Conservation (phyloP, 2,888 invertebrate genomes). For the Pollenia griseotomentosa region DNA sequence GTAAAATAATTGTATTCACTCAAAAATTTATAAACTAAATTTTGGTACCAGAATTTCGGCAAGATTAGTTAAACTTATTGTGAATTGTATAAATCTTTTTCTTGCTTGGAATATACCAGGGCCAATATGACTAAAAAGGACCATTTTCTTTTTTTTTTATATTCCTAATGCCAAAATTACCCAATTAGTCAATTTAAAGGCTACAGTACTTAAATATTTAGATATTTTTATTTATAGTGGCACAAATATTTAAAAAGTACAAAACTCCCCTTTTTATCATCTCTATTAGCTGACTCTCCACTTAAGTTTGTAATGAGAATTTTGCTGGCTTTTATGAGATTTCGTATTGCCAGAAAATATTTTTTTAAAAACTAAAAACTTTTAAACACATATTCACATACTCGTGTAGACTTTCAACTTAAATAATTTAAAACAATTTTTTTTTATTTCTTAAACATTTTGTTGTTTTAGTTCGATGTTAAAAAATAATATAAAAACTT, state of each 20-base stretch:
- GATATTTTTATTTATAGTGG: too few species aligned
- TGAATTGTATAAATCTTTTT: too few species aligned
- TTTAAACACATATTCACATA: not conserved
- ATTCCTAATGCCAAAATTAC: too few species aligned
- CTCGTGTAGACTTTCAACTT: conserved; percentile 9
- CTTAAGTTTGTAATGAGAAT: conserved; percentile 51
- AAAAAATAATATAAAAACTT: not conserved
- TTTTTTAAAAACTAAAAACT: conserved; percentile 42
- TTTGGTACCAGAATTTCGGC: too few species aligned
- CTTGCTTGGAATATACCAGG: too few species aligned
- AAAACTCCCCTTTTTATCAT: not conserved
- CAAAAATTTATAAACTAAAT: too few species aligned
- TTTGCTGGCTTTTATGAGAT: conserved; percentile 16
- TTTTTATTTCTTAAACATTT: conserved; percentile 36
- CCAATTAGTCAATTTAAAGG: too few species aligned
- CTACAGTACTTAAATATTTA: not conserved
- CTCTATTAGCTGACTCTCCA: not conserved
- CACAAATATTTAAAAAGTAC: not conserved
- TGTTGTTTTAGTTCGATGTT: conserved; percentile 11
- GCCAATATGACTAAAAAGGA: too few species aligned
- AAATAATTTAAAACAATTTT: not conserved
- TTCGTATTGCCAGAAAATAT: conserved; percentile 21
- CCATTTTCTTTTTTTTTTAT: too few species aligned
- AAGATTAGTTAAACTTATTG: too few species aligned
- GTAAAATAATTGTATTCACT: too few species aligned